Evolutionary conservation across 2,797 vertebrate genomes (phyloP).

Genomic region (Alcedo atthis): DNA sequence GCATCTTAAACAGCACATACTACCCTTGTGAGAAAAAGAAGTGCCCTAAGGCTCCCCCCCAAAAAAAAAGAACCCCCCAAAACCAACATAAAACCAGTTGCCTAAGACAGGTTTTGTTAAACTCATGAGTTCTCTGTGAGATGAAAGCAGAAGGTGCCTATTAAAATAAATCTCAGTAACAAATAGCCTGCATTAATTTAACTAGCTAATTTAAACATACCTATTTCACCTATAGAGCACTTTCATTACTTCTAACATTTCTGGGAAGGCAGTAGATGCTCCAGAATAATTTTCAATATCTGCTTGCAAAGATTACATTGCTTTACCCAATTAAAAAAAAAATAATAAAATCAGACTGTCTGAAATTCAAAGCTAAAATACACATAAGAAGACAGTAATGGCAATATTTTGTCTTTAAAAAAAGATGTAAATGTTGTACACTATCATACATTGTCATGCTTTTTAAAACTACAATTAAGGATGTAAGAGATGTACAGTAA

Average conservation of each 20-base stretch:
- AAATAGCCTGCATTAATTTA: slow-evolving; percentile 75
- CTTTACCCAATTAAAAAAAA: slow-evolving; percentile 52
- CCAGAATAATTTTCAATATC: slow-evolving; percentile 80
- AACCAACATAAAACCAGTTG: slow-evolving; percentile 38
- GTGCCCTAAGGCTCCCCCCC: slow-evolving; percentile 28
- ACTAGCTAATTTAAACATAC: slow-evolving; percentile 74
- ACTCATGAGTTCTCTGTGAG: slow-evolving; percentile 70
- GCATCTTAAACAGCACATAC: slow-evolving; percentile 29
- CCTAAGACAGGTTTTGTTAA: slow-evolving; percentile 69
- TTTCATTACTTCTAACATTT: slow-evolving; percentile 77
- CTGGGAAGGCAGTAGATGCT: slow-evolving; percentile 80
- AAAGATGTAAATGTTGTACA: slow-evolving; percentile 81
- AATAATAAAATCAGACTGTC: slow-evolving; percentile 21
- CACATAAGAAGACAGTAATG: slow-evolving; percentile 76
- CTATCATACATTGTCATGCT: slow-evolving; percentile 84
- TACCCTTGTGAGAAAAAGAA: slow-evolving; percentile 66
- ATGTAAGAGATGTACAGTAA: slow-evolving; percentile 80
- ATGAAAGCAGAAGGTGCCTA: slow-evolving; percentile 76
- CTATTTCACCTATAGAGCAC: slow-evolving; percentile 79
- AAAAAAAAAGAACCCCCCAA: not conserved
- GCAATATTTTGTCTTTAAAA: slow-evolving; percentile 78
- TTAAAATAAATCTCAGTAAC: slow-evolving; percentile 58
- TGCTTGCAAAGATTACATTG: slow-evolving; percentile 79
- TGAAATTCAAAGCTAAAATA: slow-evolving; percentile 79
- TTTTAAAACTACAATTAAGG: slow-evolving; percentile 81